phyloP scores from a whole-genome alignment of 2,797 vertebrate genomes.

The Hirundo rustica region DNA sequence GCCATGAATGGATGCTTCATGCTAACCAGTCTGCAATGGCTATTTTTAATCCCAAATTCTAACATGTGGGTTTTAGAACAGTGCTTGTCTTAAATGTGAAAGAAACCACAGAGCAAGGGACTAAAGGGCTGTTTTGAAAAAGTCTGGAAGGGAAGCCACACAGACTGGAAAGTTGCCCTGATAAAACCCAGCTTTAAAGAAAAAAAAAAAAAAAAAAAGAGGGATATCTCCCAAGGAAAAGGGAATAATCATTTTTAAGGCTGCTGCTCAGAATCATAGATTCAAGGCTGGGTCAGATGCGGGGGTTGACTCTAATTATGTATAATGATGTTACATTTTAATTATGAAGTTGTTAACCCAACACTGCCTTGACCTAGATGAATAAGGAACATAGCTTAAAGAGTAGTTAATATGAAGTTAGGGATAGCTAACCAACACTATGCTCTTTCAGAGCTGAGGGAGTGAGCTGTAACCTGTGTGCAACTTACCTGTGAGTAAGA shows the following conservation, averaged over 20 bases:
- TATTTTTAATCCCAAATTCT: conserved; percentile 63
- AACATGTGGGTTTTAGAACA: conserved; percentile 52
- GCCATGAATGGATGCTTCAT: conserved; percentile 51
- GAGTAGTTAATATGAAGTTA: neutral
- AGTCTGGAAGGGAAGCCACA: conserved; percentile 23
- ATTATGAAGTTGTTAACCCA: neutral
- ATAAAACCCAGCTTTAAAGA: neutral
- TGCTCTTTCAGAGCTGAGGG: neutral
- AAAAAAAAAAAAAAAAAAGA: neutral
- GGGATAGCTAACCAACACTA: neutral
- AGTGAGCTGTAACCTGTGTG: neutral
- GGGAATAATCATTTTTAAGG: neutral
- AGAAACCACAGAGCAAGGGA: conserved; percentile 60
- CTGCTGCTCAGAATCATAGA: neutral
- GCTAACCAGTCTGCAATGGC: neutral
- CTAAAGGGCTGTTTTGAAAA: conserved; percentile 56
- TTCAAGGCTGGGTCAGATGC: neutral
- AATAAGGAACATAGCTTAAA: neutral
- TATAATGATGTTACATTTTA: neutral
- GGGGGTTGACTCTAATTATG: neutral
- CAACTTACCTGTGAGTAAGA: accelerated
- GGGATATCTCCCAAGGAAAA: neutral
- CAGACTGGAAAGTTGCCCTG: conserved; percentile 44
- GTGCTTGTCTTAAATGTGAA: conserved; percentile 42
- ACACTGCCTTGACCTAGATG: neutral